Base-by-base conservation (phyloP, 1,140 invertebrate genomes). In the Oreohelix idahoensis region DNA sequence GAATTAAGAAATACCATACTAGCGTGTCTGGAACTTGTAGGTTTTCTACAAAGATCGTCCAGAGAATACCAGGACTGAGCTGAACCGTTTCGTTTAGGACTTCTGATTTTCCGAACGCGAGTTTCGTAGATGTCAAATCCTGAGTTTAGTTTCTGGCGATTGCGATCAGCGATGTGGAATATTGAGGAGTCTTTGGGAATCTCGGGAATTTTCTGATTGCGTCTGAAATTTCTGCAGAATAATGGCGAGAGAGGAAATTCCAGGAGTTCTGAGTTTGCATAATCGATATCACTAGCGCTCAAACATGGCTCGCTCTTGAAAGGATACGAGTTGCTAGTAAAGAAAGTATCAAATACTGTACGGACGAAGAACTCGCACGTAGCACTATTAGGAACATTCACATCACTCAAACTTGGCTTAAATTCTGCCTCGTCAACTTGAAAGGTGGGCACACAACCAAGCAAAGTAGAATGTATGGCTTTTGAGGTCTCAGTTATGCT, bases 301-400 rank as follows among this genome's bases (percentile, higher is more conserved):
- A 82, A 42, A 32, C 80, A 82, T 15, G 80, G 80, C 15, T 82
- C 80, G 80, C 80, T 82, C 42, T 70, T 39, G 71, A 36, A 82
- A 36, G 49, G 49, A 35, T 32, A 36, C 0, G 45, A 49, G 26
- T 32, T 63, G 80, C 29, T 75, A 29, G 69, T 15, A 63, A 82
- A 38, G 26, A 82, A 75, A 29, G 80, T 66, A 36, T 75, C 80
- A 35, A 82, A 74, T 0, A 82, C 80, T 11, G 80, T 74, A 0
- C 80, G 69, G 26, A 75, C 80, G 36, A 82, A 82, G 26, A 82
- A 39, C 51, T 82, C 45, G 51, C 71, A 82, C 15, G 79, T 81
- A 15, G 51, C 32, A n/a, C 29, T 39, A 35, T 79, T 38, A 15
- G 77, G 32, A 8, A 38, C 49, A n/a, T 23, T 15, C 5, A 66